Percentiles rank a stretch among this genome's conserved stretches.
Evolutionary conservation across 92 coral and sea anemone genomes (phyloP).

Genomic region (Epizoanthus fatuus): DNA sequence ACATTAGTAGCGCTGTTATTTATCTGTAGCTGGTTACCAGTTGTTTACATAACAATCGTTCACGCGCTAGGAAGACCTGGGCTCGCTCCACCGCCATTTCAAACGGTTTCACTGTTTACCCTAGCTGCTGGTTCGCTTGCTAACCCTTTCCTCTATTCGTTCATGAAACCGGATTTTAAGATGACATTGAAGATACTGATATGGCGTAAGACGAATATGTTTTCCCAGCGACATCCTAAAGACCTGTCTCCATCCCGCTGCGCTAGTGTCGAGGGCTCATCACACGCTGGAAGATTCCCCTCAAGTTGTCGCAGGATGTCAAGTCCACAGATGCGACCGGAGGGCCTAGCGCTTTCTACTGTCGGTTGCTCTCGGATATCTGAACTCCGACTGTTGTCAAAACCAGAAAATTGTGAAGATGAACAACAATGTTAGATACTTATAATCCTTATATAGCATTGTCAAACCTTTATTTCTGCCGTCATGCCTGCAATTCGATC

Average conservation of each 20-base stretch:
- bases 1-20: slow-evolving; percentile 77
- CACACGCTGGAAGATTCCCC: neutral
- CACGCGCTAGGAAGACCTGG: slow-evolving; percentile 53
- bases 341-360: neutral
- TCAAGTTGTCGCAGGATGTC: neutral
- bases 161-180: slow-evolving; percentile 86
- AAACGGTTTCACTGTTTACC: slow-evolving; percentile 70
- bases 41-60: slow-evolving; percentile 81
- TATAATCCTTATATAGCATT: too few species aligned
- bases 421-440: neutral
- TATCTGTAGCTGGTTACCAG: slow-evolving; percentile 83
- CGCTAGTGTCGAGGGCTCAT: neutral
- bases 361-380: neutral
- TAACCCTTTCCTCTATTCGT: slow-evolving; percentile 80
- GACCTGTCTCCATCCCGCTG: neutral
- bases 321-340: slow-evolving; percentile 9
- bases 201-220: slow-evolving; percentile 2
- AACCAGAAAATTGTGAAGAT: neutral
- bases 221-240: neutral
- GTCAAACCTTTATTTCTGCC: too few species aligned
- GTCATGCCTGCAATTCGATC: too few species aligned
- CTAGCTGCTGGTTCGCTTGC: slow-evolving; percentile 82
- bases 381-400: neutral
- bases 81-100: slow-evolving; percentile 67
- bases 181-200: slow-evolving; percentile 18